Evolutionary conservation across 2,797 vertebrate genomes (phyloP), one percentile per base, ranked within the genome.

Genomic region (Ispidina picta): DNA sequence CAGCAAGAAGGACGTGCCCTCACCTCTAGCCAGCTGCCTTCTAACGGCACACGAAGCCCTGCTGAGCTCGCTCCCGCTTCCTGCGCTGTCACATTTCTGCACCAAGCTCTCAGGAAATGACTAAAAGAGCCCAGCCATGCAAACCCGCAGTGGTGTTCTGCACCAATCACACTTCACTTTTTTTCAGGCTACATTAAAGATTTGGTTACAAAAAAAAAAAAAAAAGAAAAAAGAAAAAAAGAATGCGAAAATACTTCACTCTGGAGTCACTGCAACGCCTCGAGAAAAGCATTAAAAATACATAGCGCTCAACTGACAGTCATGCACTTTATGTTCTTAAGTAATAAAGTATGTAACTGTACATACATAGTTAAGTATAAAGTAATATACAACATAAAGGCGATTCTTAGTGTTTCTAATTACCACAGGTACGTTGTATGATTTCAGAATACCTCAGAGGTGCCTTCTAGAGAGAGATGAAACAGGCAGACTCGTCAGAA

Each of bases 81-180:
- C 94, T 96, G 90, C 49, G 12, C 73, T 74, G 89, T 89, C 86
- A 93, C 72, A 88, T 94, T 81, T 96, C 92, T 96, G 72, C 81
- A 86, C 39, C 51, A 66, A 77, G 94, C 84, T 91, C 90, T 97
- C 97, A 97, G 97, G 97, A 97, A 98, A 97, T 97, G 92, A 96
- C 94, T 94, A 97, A 97, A 97, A 95, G 91, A 95, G 86, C 79
- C 35, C 83, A 83, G 63, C 54, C 92, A 85, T 87, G 88, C 94
- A 96, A 97, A 89, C 71, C 95, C 97, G 97, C 95, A 96, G 83
- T 81, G 86, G 94, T 35, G 64, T 73, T 92, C 92, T 93, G 86
- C 80, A 44, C 94, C 92, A 96, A 97, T 94, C 90, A 95, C 83
- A 89, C 92, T 93, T 95, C 86, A n/a, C 92, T 87, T 89, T 49